Conservation (phyloP, 2,113 vertebrate species). For the Pluvialis apricaria region DNA sequence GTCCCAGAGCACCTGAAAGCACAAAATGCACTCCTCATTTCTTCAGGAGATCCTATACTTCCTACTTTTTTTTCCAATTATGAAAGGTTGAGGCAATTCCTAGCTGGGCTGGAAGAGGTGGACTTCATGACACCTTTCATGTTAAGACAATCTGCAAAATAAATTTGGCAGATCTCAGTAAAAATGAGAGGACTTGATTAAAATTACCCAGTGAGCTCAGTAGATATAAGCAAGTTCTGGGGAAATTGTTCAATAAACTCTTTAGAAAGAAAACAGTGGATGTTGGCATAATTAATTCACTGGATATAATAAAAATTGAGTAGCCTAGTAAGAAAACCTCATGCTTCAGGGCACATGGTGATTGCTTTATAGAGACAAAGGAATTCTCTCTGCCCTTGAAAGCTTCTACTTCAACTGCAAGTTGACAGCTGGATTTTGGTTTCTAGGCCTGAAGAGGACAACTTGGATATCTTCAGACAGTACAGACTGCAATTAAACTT, state of each 20-base stretch:
- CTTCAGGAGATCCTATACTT: not conserved
- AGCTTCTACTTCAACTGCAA: not conserved
- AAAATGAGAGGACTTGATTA: not conserved
- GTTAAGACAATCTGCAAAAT: not conserved
- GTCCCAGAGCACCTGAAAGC: not conserved
- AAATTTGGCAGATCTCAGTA: not conserved
- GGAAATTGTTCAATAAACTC: not conserved
- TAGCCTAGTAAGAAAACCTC: not conserved
- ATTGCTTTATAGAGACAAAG: conserved; percentile 1
- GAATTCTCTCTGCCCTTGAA: not conserved
- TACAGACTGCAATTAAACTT: not conserved
- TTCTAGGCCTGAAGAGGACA: not conserved
- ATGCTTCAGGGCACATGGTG: not conserved
- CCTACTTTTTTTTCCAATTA: not conserved
- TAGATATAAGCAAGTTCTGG: not conserved
- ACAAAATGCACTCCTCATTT: not conserved
- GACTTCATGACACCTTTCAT: not conserved
- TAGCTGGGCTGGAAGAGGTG: not conserved
- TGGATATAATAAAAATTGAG: not conserved
- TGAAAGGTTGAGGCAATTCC: not conserved
- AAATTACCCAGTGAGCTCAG: not conserved
- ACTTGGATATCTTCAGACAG: not conserved
- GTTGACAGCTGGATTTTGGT: not conserved
- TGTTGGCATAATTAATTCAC: not conserved
- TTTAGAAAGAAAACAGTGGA: not conserved